A percentile compares a stretch with the other conserved stretches of the same genome.
These are phyloP conservation scores for Hyperopisus bebe DNA, from an alignment of 2,113 vertebrate genomes.

Conservation along the genomic window DNA sequence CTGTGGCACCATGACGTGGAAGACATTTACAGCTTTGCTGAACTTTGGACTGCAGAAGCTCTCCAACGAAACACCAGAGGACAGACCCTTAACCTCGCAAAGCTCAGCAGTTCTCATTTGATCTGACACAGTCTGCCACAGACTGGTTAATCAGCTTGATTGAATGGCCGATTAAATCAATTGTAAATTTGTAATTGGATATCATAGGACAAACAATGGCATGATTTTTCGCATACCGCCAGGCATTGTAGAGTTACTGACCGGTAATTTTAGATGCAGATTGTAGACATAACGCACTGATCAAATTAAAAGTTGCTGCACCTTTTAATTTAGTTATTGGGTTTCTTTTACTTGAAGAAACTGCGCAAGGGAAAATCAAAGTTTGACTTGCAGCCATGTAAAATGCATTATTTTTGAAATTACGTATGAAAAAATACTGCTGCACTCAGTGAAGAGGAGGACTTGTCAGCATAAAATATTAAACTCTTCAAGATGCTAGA, in stretches of 20 bases:
- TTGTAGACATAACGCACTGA: not conserved
- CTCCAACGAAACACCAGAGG: not conserved
- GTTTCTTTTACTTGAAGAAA: not conserved
- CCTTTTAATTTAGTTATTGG: not conserved
- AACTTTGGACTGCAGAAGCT: conserved; percentile 1
- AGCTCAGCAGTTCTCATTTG: not conserved
- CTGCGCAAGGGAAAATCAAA: not conserved
- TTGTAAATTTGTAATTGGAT: not conserved
- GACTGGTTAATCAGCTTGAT: not conserved
- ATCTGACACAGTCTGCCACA: too few relatives aligned
- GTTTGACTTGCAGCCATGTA: not conserved
- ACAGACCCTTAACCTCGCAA: not conserved
- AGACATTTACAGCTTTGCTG: not conserved
- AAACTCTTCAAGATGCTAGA: not conserved
- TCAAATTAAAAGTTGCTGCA: not conserved
- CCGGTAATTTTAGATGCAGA: not conserved
- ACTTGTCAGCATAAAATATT: not conserved
- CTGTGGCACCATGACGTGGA: not conserved
- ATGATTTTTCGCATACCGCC: not conserved
- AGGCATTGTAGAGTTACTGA: not conserved
- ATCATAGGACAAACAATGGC: not conserved
- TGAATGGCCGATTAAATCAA: not conserved
- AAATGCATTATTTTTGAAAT: not conserved
- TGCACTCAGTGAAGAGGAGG: not conserved
- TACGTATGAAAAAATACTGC: not conserved